These are phyloP conservation scores for Mesitornis unicolor DNA, from an alignment of 2,113 vertebrate species.

Conservation along the genomic window DNA sequence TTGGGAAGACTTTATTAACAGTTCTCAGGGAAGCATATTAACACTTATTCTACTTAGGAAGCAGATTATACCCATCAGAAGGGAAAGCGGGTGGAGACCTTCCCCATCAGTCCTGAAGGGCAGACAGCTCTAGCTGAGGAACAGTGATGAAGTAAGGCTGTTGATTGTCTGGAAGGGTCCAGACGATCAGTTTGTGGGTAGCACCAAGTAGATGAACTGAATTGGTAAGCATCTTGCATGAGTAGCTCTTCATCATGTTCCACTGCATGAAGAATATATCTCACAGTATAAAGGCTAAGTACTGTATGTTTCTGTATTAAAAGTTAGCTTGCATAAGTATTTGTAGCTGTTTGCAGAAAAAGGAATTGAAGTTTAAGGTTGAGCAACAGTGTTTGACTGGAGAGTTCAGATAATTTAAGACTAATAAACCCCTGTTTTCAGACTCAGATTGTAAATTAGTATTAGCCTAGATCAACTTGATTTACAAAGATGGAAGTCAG, in stretches of 20 bases:
- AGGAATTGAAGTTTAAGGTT: neutral
- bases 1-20: neutral
- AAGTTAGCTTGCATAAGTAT: neutral
- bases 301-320: neutral
- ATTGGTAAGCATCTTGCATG: neutral
- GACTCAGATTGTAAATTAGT: neutral
- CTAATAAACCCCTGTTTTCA: neutral
- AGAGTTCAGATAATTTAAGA: neutral
- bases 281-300: neutral
- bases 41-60: neutral
- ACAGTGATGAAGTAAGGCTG: neutral
- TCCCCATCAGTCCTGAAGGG: neutral
- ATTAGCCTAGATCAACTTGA: neutral
- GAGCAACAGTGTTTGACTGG: neutral
- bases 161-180: neutral
- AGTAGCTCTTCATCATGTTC: neutral
- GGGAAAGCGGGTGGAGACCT: neutral
- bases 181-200: neutral
- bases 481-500: neutral
- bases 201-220: neutral
- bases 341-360: neutral
- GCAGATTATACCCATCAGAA: neutral
- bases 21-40: neutral
- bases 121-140: neutral
- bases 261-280: fast-evolving